Evolutionary conservation across 1,140 invertebrate species (phyloP), one percentile per base, ranked within the genome.

Genomic region (Danaus melanippus): DNA sequence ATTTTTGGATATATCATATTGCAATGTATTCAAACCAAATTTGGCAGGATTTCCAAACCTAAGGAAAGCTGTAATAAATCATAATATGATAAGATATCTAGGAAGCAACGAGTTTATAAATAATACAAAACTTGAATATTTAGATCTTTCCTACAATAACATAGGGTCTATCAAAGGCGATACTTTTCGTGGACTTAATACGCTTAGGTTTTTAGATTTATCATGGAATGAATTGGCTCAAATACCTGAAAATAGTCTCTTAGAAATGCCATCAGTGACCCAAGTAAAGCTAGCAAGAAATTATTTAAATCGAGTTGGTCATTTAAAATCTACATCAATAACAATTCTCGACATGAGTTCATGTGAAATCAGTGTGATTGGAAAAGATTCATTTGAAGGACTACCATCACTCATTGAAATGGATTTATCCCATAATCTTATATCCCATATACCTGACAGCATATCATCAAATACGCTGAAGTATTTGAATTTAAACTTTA

Each of bases 121-220:
- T 63, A 92, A 91, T 71, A 79, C 81, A 4, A 78, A 88, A 62
- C 71, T 93, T 9, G 88, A 91, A 69, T 66, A 88, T 39, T 66
- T 93, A 8, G 92, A 93, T 80, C 69, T 93, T 32, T 92, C 92
- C 0, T 79, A 83, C 21, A 93, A 93, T 70, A 87, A 87, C 42
- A 85, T 93, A 8, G 87, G 86, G 5, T 61, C 76, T 0, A 66
- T 93, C 11, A 87, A 89, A 53, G 66, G 76, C 11, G 81, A 87
- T 46, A 87, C 89, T 1, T 93, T 93, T 62, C 66, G 71, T 17
- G 87, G 88, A 1, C 76, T 91, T 10, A 78, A 74, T n/a, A 74
- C 85, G n/a, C 60, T 93, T 1, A 87, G 88, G 62, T 65, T 85
- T 50, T 67, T 93, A 42, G 92, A 93, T 74, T 73, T 93, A 50